Conservation (phyloP, 2,888 invertebrate species). For the Vesta saturnalis region DNA sequence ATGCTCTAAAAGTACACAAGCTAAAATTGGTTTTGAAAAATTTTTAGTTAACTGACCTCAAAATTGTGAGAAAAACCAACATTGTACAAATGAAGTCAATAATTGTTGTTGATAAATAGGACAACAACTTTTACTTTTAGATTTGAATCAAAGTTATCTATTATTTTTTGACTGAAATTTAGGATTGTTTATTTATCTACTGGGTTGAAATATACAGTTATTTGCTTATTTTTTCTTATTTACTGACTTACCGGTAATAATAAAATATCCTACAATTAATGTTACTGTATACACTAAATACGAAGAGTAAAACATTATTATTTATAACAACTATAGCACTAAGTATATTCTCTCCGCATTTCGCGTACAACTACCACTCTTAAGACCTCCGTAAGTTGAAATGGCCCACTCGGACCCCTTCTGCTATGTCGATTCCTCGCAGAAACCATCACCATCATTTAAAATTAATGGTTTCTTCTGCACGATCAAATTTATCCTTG, state of each 20-base stretch:
- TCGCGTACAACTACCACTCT: constrained; percentile 48
- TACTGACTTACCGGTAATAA: constrained; percentile 54
- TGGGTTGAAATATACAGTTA: not conserved
- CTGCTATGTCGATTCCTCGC: constrained; percentile 27
- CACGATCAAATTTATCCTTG: constrained; percentile 9
- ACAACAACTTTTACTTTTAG: constrained; percentile 31
- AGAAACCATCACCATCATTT: constrained; percentile 3
- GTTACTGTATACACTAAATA: constrained; percentile 55
- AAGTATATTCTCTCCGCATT: constrained; percentile 50
- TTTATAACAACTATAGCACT: constrained; percentile 34
- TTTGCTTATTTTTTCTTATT: not conserved
- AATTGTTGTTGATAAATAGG: constrained; percentile 19
- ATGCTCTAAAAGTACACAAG: too few relatives aligned
- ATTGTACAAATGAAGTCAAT: not conserved
- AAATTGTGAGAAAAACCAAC: not conserved
- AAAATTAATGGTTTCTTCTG: not conserved
- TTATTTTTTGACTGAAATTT: not conserved
- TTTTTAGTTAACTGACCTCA: not conserved
- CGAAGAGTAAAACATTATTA: constrained; percentile 43
- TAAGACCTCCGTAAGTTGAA: constrained; percentile 33
- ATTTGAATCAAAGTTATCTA: constrained; percentile 12
- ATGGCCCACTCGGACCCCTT: constrained; percentile 38
- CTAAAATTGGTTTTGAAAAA: too few relatives aligned
- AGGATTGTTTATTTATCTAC: not conserved
- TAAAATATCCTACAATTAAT: constrained; percentile 57